These are phyloP conservation scores for Oreochromis grahami DNA, from an alignment of 2,797 vertebrate genomes.

Conservation along the genomic window DNA sequence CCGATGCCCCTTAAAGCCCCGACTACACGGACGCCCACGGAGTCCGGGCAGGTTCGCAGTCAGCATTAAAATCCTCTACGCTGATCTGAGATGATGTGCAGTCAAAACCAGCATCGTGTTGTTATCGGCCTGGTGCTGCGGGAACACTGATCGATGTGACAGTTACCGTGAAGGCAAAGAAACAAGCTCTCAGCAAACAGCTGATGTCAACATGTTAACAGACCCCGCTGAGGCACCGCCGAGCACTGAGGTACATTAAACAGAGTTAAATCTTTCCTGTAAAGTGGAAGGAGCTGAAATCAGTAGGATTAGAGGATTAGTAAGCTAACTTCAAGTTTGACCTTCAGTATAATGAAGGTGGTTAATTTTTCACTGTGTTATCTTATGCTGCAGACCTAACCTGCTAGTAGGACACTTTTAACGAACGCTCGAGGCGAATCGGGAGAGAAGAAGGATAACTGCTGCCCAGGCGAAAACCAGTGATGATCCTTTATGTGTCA, in stretches of 20 bases:
- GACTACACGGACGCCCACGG: not conserved
- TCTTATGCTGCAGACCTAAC: not conserved
- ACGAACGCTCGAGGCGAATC: rapidly evolving
- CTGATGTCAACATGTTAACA: slow-evolving; percentile 21
- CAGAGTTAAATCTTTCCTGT: not conserved
- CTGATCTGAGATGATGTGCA: slow-evolving; percentile 1
- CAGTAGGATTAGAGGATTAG: not conserved
- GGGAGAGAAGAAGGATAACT: not conserved
- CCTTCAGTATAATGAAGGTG: not conserved
- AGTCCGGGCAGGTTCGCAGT: not conserved
- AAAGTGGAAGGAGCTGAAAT: not conserved
- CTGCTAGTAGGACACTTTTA: not conserved
- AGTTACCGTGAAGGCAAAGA: not conserved
- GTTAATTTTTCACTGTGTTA: not conserved
- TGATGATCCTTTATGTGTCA: not conserved
- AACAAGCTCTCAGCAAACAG: slow-evolving; percentile 7
- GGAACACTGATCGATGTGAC: slow-evolving; percentile 29
- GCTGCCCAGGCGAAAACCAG: not conserved
- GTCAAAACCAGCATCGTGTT: not conserved
- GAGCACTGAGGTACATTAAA: not conserved
- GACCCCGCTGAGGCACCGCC: not conserved
- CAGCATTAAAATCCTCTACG: not conserved
- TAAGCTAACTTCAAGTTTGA: not conserved
- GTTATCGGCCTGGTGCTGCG: not conserved
- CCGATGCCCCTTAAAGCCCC: not conserved